Conservation (phyloP, 2,797 vertebrate genomes). For the Periparus ater region DNA sequence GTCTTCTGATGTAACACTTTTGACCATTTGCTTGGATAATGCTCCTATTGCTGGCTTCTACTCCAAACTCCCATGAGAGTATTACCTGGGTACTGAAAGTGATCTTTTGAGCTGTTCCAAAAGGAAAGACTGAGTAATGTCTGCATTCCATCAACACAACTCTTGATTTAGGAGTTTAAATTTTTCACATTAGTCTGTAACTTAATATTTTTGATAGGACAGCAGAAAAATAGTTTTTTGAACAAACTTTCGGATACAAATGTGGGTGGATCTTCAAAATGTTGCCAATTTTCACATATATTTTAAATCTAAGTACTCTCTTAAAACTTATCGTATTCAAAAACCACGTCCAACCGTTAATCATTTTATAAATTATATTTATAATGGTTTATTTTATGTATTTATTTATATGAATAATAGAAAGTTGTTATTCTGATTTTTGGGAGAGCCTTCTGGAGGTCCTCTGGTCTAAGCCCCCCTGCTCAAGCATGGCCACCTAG, state of each 20-base stretch:
- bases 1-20: background rate
- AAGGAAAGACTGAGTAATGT: background rate
- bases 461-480: rapidly evolving
- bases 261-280: background rate
- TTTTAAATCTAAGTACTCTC: background rate
- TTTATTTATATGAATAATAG: background rate
- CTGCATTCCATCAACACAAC: background rate
- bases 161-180: constrained; percentile 30
- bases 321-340: background rate
- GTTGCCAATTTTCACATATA: background rate
- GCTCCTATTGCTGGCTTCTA: background rate
- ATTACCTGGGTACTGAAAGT: background rate
- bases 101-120: background rate
- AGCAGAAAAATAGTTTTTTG: constrained; percentile 22
- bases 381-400: background rate
- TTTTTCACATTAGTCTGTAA: constrained; percentile 17
- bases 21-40: background rate
- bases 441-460: background rate
- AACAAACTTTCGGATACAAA: constrained; percentile 6
- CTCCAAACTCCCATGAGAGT: background rate
- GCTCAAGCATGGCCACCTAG: rapidly evolving
- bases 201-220: constrained; percentile 8
- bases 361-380: background rate
- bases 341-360: background rate
- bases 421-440: background rate